phyloP scores from a whole-genome alignment of 1,140 invertebrate genomes.

The Euura lappo region DNA sequence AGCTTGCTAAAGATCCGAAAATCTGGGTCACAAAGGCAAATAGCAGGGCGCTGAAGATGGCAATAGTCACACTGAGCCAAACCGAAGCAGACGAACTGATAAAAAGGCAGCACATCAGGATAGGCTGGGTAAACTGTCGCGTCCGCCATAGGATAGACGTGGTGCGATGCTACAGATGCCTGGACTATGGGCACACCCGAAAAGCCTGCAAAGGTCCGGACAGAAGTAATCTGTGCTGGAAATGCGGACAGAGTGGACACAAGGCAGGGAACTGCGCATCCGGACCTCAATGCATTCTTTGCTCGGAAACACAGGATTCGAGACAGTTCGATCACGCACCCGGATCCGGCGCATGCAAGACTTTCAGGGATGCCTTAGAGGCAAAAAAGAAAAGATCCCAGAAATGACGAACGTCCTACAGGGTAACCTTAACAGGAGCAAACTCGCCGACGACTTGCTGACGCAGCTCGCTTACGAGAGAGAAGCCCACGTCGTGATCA shows the following conservation, averaged over 20 bases:
- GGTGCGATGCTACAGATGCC: constrained; percentile 9
- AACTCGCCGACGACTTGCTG: background rate
- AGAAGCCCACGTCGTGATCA: background rate
- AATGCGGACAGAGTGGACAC: constrained; percentile 1
- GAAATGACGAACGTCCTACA: constrained; percentile 12
- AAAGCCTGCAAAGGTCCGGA: background rate
- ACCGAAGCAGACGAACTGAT: constrained; percentile 14
- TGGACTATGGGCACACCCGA: constrained; percentile 11
- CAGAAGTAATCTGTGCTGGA: constrained; percentile 10
- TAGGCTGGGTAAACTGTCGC: constrained; percentile 20
- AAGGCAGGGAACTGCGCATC: background rate
- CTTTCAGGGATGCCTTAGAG: constrained; percentile 13
- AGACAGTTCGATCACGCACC: background rate
- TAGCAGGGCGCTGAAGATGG: constrained; percentile 16
- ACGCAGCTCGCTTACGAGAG: background rate
- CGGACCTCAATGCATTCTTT: constrained; percentile 16
- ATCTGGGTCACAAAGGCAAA: constrained; percentile 16
- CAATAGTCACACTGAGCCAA: constrained; percentile 15
- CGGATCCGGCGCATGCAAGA: background rate
- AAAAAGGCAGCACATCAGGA: constrained; percentile 5
- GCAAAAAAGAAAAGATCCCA: constrained; percentile 14
- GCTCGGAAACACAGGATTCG: constrained; percentile 12
- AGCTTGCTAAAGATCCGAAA: constrained; percentile 8
- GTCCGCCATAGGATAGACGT: constrained; percentile 16
- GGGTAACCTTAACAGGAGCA: constrained; percentile 21